Percentiles rank a stretch among this genome's conserved stretches.
phyloP scores from a whole-genome alignment of 2,113 vertebrate genomes.

The Dipodomys ordii region DNA sequence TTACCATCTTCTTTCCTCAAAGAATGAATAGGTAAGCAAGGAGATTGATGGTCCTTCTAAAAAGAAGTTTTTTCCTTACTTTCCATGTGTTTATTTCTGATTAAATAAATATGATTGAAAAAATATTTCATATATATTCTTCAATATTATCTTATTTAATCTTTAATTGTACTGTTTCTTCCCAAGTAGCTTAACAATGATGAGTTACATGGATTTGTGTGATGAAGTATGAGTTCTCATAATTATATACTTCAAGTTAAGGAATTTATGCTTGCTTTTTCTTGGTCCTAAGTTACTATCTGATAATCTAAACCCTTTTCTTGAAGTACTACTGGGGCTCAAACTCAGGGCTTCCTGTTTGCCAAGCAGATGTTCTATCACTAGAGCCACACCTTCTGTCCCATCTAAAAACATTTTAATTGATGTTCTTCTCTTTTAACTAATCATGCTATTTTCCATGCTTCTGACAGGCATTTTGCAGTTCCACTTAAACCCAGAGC shows the following conservation, averaged over 20 bases:
- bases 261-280: conserved; percentile 8
- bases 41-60: neutral
- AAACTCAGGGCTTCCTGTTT: too few relatives aligned
- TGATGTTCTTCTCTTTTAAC: neutral
- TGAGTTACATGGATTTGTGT: neutral
- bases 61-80: conserved; percentile 43
- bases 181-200: conserved; percentile 3
- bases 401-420: neutral
- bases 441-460: neutral
- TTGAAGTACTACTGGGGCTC: too few relatives aligned
- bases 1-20: neutral
- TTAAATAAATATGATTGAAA: conserved; percentile 29
- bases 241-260: conserved; percentile 29
- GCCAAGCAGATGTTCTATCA: too few relatives aligned
- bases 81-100: conserved; percentile 8
- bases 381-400: too few relatives aligned
- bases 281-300: neutral
- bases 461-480: neutral
- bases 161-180: conserved; percentile 37
- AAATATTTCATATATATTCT: neutral
- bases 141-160: neutral
- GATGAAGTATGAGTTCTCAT: conserved; percentile 41
- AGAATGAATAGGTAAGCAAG: neutral
- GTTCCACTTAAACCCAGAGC: too few relatives aligned
- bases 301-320: conserved; percentile 7